phyloP scores from a whole-genome alignment of 1,140 invertebrate genomes.

The Calosoma granatense region DNA sequence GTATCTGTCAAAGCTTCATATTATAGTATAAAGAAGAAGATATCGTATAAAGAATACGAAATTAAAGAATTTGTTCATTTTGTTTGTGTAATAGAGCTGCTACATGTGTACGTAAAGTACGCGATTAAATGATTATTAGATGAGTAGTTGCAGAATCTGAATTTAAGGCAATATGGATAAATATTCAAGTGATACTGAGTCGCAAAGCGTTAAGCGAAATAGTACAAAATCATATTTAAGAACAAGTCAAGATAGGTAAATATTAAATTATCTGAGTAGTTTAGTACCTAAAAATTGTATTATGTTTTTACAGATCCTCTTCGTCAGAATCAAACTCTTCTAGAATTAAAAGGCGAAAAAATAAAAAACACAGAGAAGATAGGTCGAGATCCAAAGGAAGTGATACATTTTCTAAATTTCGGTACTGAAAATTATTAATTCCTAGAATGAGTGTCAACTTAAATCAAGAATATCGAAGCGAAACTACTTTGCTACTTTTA shows the following conservation, averaged over 20 bases:
- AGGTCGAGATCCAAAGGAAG: slow-evolving; percentile 19
- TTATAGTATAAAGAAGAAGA: no score
- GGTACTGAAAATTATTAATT: slow-evolving; percentile 5
- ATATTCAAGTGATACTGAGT: slow-evolving; percentile 30
- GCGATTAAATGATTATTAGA: not conserved
- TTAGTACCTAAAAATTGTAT: slow-evolving; percentile 13
- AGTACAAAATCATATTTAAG: slow-evolving; percentile 25
- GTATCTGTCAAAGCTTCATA: no score
- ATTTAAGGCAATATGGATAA: slow-evolving; percentile 23
- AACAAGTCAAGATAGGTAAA: slow-evolving; percentile 26
- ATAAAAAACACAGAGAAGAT: slow-evolving; percentile 18
- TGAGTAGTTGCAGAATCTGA: not conserved
- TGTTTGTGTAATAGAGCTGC: no score
- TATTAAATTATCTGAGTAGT: slow-evolving; percentile 9
- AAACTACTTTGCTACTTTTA: no score
- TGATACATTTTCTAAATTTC: slow-evolving; percentile 15
- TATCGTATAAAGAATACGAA: no score
- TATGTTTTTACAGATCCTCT: slow-evolving; percentile 26
- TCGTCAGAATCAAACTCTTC: slow-evolving; percentile 25
- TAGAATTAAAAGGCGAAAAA: slow-evolving; percentile 18
- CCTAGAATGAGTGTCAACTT: not conserved
- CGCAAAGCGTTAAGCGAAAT: slow-evolving; percentile 21
- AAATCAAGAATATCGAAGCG: no score
- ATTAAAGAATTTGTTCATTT: no score
- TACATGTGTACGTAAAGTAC: no score